phyloP scores from a whole-genome alignment of 2,888 invertebrate genomes.

The Synergus gifuensis region DNA sequence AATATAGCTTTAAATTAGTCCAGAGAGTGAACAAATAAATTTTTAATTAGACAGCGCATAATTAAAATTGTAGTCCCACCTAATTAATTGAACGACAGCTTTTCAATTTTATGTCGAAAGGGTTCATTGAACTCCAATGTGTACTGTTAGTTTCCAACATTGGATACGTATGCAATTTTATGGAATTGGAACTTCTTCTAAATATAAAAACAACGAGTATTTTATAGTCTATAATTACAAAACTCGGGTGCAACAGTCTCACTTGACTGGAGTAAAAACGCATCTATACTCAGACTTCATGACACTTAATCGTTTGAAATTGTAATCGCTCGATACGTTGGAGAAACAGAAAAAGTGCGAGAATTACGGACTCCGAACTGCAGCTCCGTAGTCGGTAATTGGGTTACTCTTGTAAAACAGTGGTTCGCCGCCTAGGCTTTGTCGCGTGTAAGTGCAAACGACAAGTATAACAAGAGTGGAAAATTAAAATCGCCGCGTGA shows the following conservation, averaged over 20 bases:
- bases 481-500: slow-evolving; percentile 26
- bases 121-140: no score
- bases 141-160: no score
- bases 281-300: background rate
- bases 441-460: slow-evolving; percentile 30
- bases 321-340: background rate
- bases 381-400: slow-evolving; percentile 18
- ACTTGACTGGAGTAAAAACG: background rate
- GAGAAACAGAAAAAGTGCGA: background rate
- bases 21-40: no score
- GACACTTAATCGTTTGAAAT: slow-evolving; percentile 33
- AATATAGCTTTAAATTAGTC: no score
- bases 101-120: no score
- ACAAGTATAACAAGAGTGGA: slow-evolving; percentile 33
- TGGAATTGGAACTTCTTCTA: no score
- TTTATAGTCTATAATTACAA: background rate
- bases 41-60: no score
- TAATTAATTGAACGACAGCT: no score
- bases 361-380: slow-evolving; percentile 34
- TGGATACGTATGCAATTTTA: no score
- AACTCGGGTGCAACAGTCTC: background rate
- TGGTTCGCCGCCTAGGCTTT: slow-evolving; percentile 15
- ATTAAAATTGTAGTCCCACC: no score
- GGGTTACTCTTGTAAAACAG: slow-evolving; percentile 39
- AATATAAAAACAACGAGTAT: no score